Evolutionary conservation across 2,113 vertebrate species (phyloP).

Genomic region (Odobenus rosmarus): DNA sequence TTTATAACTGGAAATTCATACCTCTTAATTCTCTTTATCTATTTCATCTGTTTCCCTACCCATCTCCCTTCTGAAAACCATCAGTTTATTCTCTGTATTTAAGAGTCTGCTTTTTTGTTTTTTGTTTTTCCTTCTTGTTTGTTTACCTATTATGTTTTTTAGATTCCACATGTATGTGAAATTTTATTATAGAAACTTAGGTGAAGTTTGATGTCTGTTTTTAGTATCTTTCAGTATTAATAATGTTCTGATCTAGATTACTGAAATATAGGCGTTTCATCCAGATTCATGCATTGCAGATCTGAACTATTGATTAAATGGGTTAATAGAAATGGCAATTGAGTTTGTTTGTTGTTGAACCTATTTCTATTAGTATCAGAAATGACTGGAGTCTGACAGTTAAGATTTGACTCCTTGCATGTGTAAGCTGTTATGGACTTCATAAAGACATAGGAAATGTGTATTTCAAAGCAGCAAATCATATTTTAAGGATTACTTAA

Average conservation of each 20-base stretch:
- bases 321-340: neutral
- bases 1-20: neutral
- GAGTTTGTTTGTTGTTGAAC: neutral
- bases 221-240: constrained; percentile 24
- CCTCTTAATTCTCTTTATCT: neutral
- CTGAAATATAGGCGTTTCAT: neutral
- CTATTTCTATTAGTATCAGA: neutral
- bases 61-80: neutral
- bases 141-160: neutral
- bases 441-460: neutral
- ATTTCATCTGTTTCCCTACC: neutral
- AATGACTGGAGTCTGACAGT: neutral
- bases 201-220: constrained; percentile 47
- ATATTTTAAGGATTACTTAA: constrained; percentile 29
- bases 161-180: neutral
- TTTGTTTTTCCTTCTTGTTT: neutral
- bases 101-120: neutral
- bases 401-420: neutral
- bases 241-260: constrained; percentile 4
- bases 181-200: constrained; percentile 20
- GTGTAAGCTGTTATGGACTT: neutral
- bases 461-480: neutral
- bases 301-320: constrained; percentile 31
- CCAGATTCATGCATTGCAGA: neutral
- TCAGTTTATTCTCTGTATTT: neutral